Conservation (phyloP, 2,888 invertebrate species). For the Caenorhabditis angaria region DNA sequence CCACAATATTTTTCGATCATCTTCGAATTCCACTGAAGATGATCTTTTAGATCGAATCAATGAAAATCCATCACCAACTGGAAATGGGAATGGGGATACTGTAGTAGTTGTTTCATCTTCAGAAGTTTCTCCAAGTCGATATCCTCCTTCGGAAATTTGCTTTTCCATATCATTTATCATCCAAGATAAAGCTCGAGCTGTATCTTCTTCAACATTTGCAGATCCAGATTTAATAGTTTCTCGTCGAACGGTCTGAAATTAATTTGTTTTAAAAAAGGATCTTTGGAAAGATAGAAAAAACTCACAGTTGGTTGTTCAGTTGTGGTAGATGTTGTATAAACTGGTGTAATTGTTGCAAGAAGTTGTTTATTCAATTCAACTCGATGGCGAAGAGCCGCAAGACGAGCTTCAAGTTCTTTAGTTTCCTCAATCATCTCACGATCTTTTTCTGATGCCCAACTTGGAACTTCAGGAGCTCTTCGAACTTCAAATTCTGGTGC, state of each 20-base stretch:
- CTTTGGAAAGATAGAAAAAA: too few relatives aligned
- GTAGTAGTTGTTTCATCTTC: conserved; percentile 26
- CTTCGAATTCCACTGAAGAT: neutral
- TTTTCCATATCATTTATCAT: conserved; percentile 66
- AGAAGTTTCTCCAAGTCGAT: conserved; percentile 25
- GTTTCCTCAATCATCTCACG: conserved; percentile 36
- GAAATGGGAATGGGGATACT: conserved; percentile 38
- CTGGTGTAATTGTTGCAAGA: conserved; percentile 12
- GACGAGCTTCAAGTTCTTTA: conserved; percentile 36
- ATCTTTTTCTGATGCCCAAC: conserved; percentile 32
- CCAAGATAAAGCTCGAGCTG: conserved; percentile 65
- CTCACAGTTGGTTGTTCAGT: conserved; percentile 4
- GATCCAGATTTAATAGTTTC: neutral
- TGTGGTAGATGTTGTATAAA: neutral
- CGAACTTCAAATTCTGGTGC: neutral
- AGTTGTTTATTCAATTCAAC: conserved; percentile 34
- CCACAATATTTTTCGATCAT: conserved; percentile 20
- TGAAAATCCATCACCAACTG: conserved; percentile 38
- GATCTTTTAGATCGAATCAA: conserved; percentile 31
- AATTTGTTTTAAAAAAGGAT: too few relatives aligned
- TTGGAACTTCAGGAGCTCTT: neutral
- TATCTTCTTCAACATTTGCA: conserved; percentile 54
- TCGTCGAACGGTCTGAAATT: too few relatives aligned
- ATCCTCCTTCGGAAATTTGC: conserved; percentile 41
- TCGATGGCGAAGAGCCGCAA: conserved; percentile 29